Evolutionary conservation across 2,797 vertebrate genomes (phyloP), one percentile per base, ranked within the genome.

Genomic region (Cygnus olor): DNA sequence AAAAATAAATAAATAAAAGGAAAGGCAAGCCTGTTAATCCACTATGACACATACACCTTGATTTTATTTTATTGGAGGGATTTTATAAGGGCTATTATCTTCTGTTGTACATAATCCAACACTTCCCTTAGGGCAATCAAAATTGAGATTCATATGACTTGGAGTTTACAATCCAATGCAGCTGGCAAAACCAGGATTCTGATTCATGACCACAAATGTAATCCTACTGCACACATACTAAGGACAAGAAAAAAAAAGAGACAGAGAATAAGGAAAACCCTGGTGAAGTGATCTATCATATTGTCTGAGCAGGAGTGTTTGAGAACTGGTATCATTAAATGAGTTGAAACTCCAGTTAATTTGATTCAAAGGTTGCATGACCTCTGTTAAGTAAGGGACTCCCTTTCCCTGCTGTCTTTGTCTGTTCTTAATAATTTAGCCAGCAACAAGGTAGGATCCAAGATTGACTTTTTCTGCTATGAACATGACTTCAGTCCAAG

Each of bases 401-500:
- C 96, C 95, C 88, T 96, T 95, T 92, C 93, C 95, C 95, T 44
- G 36, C 85, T 82, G 54, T 80, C 89, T 97, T 97, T 96, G 96
- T 96, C 96, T 97, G 96, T 96, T 97, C 95, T 90, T 97, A 97
- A 98, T 98, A 98, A 98, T 97, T 97, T 97, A 97, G 90, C 94
- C 94, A 96, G 94, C 71, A 95, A 96, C 88, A 94, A 97, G 94
- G 94, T 96, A 97, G 91, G 85, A 90, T 97, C 91, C 96, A 96
- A 97, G 87, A 97, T 81, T 94, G 92, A 94, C 96, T 95, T 97
- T 97, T 97, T 95, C 94, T 97, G 94, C 96, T 98, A 95, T 96
- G 97, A 98, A 98, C 96, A 98, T 96, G 97, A 98, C 97, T 98
- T 97, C 93, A 88, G 98, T 98, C 98, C 98, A 98, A 99, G 98